Evolutionary conservation across 2,113 vertebrate genomes (phyloP).

Genomic region (Tupaia tana): DNA sequence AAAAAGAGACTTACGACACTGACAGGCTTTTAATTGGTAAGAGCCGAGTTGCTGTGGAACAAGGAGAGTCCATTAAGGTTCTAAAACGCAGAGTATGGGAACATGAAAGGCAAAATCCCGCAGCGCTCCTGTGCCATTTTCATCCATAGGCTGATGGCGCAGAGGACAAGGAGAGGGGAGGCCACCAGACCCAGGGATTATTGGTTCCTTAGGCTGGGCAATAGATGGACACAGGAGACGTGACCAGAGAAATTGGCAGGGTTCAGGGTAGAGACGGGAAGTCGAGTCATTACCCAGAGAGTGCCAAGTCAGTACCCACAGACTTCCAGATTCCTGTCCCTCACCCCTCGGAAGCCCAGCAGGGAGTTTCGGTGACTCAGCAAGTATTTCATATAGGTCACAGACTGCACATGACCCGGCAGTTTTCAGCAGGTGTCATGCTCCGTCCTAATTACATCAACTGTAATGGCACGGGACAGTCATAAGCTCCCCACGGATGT

Average conservation of each 20-base stretch:
- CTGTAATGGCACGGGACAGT: neutral
- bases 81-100: neutral
- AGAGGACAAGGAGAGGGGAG: neutral
- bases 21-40: neutral
- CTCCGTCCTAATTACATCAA: neutral
- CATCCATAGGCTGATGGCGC: neutral
- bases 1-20: neutral
- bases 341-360: rapidly evolving
- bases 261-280: too few species aligned
- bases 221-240: neutral
- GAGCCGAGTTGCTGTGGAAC: neutral
- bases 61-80: neutral
- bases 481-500: neutral
- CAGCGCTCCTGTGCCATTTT: neutral
- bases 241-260: neutral
- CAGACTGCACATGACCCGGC: neutral
- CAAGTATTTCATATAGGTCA: neutral
- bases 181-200: neutral
- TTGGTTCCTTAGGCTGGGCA: neutral
- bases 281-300: neutral
- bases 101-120: neutral
- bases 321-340: neutral
- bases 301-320: neutral
- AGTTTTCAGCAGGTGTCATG: neutral
- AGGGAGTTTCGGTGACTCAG: neutral